Conservation (phyloP, 2,888 invertebrate genomes). For the Polymixis lichenea region DNA sequence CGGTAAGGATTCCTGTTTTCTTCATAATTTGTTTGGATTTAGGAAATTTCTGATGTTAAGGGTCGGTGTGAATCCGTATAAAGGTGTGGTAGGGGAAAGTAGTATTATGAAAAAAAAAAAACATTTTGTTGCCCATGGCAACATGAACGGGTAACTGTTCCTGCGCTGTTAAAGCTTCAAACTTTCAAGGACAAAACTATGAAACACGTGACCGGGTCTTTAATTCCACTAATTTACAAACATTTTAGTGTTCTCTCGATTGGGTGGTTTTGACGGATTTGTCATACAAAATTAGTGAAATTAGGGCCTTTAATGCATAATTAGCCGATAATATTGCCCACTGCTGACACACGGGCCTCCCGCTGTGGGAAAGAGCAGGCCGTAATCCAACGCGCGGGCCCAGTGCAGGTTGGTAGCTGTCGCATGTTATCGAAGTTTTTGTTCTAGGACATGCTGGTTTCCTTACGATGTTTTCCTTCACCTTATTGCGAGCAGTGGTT, state of each 20-base stretch:
- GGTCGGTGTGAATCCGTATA: constrained; percentile 19
- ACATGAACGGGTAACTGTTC: not conserved
- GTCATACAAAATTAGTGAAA: not conserved
- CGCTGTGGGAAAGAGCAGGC: too few relatives aligned
- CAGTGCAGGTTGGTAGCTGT: not conserved
- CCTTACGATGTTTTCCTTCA: not conserved
- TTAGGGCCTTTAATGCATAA: not conserved
- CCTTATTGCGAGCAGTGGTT: too few relatives aligned
- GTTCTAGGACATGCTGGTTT: not conserved
- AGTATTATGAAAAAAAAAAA: not conserved
- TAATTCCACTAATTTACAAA: not conserved
- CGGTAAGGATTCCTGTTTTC: constrained; percentile 33
- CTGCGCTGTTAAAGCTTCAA: not conserved
- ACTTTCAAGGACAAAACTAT: not conserved
- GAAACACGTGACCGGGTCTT: not conserved
- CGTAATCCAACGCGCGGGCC: not conserved
- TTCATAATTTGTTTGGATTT: constrained; percentile 13
- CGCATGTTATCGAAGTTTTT: not conserved
- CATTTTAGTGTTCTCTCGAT: not conserved
- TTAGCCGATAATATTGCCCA: not conserved
- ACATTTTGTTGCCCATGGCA: not conserved
- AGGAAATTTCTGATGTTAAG: not conserved
- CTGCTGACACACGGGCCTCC: not conserved
- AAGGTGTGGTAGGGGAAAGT: not conserved
- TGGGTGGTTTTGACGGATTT: too few relatives aligned